These are phyloP conservation scores for Adoxophyes honmai DNA, from an alignment of 1,140 invertebrate genomes.

Conservation along the genomic window DNA sequence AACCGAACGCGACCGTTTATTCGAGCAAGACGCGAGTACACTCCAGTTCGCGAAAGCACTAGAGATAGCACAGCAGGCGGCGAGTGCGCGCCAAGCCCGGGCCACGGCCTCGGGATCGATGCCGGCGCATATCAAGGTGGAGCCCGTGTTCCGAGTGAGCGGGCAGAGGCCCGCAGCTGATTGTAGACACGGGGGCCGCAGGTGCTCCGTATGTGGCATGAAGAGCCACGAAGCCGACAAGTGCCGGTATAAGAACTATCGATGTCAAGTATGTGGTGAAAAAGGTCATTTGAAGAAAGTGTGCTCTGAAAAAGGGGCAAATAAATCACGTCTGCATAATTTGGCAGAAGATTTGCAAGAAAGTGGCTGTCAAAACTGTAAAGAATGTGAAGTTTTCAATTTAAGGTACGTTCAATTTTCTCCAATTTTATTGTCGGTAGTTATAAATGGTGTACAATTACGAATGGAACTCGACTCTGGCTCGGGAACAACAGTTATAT, in stretches of 20 bases:
- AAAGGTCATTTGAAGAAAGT: slow-evolving; percentile 3
- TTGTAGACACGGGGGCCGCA: no score
- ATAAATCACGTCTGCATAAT: neutral
- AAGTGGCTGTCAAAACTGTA: neutral
- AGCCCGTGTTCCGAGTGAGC: no score
- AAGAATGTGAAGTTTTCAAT: slow-evolving; percentile 13
- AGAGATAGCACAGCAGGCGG: no score
- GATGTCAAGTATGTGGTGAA: neutral
- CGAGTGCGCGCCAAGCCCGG: no score
- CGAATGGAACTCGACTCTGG: slow-evolving; percentile 41
- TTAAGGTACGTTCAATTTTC: slow-evolving; percentile 6
- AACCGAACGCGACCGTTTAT: no score
- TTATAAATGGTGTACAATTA: slow-evolving; percentile 16
- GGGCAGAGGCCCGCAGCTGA: neutral
- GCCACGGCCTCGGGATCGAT: no score
- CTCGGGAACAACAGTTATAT: slow-evolving; percentile 42
- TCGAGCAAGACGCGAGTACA: no score
- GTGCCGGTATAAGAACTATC: neutral
- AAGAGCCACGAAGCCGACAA: neutral
- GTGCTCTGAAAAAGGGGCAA: neutral
- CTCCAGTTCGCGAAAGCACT: no score
- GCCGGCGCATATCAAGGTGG: no score
- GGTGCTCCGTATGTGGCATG: neutral
- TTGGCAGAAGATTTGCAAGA: neutral
- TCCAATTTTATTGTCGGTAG: slow-evolving; percentile 1